Evolutionary conservation across 2,888 invertebrate genomes (phyloP).

Genomic region (Heliconius sara): DNA sequence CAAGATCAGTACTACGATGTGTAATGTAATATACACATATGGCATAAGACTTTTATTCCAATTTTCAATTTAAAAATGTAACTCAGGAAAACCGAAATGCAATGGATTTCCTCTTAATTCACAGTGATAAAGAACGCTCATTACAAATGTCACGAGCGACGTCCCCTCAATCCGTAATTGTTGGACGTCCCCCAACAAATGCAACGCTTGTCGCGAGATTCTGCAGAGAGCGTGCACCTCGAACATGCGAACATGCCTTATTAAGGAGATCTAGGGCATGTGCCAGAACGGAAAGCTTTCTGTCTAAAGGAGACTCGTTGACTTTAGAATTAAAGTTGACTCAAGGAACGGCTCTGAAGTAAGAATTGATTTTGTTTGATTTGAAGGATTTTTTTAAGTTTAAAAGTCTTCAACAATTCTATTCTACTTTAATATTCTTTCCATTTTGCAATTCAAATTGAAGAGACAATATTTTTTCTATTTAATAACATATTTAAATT

Average conservation of each 20-base stretch:
- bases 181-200: conserved; percentile 86
- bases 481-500: no score
- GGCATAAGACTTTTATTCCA: neutral
- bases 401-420: no score
- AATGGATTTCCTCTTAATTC: conserved; percentile 26
- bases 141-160: conserved; percentile 80
- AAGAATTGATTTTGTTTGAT: conserved; percentile 56
- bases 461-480: no score
- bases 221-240: conserved; percentile 91
- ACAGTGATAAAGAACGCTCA: conserved; percentile 78
- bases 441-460: no score
- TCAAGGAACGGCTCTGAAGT: conserved; percentile 94
- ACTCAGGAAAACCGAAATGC: neutral
- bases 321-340: conserved; percentile 91
- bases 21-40: no score
- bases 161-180: conserved; percentile 77
- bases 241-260: conserved; percentile 92
- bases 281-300: conserved; percentile 91
- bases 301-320: conserved; percentile 91
- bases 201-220: conserved; percentile 91
- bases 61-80: neutral
- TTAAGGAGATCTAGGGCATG: conserved; percentile 89
- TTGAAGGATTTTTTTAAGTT: no score
- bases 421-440: no score
- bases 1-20: no score